Conservation (phyloP, 2,888 invertebrate species). For the Rambutsinella grinnellia region DNA sequence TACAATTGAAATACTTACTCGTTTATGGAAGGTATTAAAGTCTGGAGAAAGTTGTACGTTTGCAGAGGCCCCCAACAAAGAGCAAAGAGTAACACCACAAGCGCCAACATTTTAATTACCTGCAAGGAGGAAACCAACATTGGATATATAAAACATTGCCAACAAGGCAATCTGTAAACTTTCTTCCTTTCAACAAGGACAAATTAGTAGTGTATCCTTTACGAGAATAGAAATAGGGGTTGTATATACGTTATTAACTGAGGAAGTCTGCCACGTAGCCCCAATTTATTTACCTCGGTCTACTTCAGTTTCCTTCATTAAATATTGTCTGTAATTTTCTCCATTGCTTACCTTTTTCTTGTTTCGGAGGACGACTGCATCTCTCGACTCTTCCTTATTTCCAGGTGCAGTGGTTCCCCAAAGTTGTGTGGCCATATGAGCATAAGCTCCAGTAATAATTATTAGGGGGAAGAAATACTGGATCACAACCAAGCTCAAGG, state of each 20-base stretch:
- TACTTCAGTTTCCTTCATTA: no score
- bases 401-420: slow-evolving; percentile 73
- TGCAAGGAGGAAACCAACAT: slow-evolving; percentile 70
- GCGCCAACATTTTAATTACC: slow-evolving; percentile 91
- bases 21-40: slow-evolving; percentile 79
- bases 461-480: slow-evolving; percentile 84
- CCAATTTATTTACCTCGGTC: no score
- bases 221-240: background rate
- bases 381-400: slow-evolving; percentile 82
- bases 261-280: no score
- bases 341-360: slow-evolving; percentile 80
- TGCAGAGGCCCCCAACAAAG: slow-evolving; percentile 88
- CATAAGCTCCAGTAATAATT: slow-evolving; percentile 86
- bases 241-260: background rate
- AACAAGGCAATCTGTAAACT: no score
- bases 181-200: slow-evolving; percentile 31
- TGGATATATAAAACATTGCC: no score
- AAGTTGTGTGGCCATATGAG: slow-evolving; percentile 46
- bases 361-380: slow-evolving; percentile 84
- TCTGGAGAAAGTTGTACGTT: slow-evolving; percentile 80
- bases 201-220: background rate
- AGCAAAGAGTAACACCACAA: slow-evolving; percentile 85
- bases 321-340: no score
- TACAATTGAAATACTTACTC: slow-evolving; percentile 72
- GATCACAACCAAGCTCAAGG: slow-evolving; percentile 67